Evolutionary conservation across 2,888 invertebrate genomes (phyloP).

Genomic region (Lasiommata megera): DNA sequence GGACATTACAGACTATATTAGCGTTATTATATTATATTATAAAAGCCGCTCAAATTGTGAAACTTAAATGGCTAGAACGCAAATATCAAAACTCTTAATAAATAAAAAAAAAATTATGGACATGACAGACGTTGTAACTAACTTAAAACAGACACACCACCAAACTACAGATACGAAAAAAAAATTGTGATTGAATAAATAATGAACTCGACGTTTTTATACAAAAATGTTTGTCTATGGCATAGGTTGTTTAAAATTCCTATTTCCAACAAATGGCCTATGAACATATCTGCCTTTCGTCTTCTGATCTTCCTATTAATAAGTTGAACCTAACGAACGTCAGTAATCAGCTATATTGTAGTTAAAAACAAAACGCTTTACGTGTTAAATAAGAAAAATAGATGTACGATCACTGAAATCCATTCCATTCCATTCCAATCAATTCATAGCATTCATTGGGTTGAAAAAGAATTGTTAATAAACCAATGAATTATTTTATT

Average conservation of each 20-base stretch:
- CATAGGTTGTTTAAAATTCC: background rate
- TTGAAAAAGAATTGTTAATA: no score
- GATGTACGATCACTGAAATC: constrained; percentile 27
- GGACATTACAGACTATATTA: no score
- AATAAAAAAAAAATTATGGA: no score
- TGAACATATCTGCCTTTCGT: constrained; percentile 30
- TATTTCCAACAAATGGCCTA: background rate
- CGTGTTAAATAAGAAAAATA: constrained; percentile 32
- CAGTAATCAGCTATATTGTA: constrained; percentile 27
- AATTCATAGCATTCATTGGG: background rate
- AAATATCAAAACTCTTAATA: no score
- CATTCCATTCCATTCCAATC: constrained; percentile 19
- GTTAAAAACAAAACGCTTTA: constrained; percentile 34
- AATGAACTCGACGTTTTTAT: background rate
- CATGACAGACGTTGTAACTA: no score
- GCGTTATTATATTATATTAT: no score
- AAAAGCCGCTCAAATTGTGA: no score
- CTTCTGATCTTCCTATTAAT: constrained; percentile 27
- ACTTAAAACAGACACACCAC: no score
- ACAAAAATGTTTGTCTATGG: background rate
- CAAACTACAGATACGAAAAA: no score
- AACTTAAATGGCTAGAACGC: no score
- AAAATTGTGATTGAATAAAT: no score
- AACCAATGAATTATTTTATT: no score
- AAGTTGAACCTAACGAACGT: constrained; percentile 24